Percentiles rank a stretch among this genome's conserved stretches.
Conservation (phyloP, 2,113 vertebrate species). For the Ellobius talpinus region DNA sequence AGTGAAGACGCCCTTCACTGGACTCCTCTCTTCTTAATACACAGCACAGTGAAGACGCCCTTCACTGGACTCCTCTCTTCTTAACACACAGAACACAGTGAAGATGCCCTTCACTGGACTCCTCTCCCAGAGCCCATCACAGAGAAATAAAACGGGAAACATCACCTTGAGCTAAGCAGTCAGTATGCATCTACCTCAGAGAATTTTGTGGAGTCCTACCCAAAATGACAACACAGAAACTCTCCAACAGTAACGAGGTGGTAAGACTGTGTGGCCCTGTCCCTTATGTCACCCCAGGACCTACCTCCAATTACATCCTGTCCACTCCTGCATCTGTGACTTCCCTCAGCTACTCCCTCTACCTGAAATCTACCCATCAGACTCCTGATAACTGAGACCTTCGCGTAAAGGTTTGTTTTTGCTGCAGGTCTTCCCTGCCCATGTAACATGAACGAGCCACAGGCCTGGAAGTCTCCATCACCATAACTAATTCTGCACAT, state of each 20-base stretch:
- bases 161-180: not conserved
- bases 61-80: not conserved
- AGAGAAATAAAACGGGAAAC: not conserved
- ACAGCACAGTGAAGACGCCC: not conserved
- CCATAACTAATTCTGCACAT: not conserved
- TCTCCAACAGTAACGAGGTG: not conserved
- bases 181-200: not conserved
- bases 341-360: not conserved
- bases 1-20: not conserved
- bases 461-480: not conserved
- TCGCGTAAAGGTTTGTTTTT: not conserved
- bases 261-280: rapidly evolving
- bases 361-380: not conserved
- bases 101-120: not conserved
- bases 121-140: not conserved
- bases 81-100: not conserved
- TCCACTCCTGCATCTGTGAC: rapidly evolving
- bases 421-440: not conserved
- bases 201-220: not conserved
- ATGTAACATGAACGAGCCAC: not conserved
- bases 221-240: not conserved
- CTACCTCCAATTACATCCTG: rapidly evolving
- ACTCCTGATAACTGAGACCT: not conserved
- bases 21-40: not conserved
- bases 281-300: not conserved